Percentiles rank a stretch among this genome's conserved stretches.
Evolutionary conservation across 2,888 invertebrate species (phyloP).

Genomic region (Pyrocoelia pectoralis): DNA sequence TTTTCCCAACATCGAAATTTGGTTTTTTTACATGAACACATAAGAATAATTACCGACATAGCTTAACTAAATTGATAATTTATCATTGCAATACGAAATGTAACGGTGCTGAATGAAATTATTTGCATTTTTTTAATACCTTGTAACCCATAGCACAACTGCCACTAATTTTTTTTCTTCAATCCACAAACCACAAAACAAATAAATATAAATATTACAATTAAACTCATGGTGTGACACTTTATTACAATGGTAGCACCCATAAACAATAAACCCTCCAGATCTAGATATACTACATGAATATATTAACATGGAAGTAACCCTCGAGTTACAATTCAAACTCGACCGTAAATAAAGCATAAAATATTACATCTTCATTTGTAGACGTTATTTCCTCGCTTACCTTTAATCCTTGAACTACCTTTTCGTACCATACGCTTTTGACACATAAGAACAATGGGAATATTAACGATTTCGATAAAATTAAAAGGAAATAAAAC

Average conservation of each 20-base stretch:
- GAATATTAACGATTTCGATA: neutral
- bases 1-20: too few relatives aligned
- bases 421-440: neutral
- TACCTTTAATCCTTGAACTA: neutral
- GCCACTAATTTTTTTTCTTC: neutral
- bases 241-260: conserved; percentile 38
- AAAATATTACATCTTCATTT: conserved; percentile 48
- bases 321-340: conserved; percentile 37
- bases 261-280: conserved; percentile 44
- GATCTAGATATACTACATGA: conserved; percentile 45
- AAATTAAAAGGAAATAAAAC: neutral
- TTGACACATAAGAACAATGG: neutral
- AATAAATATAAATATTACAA: conserved; percentile 41
- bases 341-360: conserved; percentile 45
- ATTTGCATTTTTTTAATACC: too few relatives aligned
- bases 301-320: conserved; percentile 43
- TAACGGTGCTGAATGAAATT: too few relatives aligned
- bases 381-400: neutral
- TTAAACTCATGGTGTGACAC: conserved; percentile 42
- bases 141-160: conserved; percentile 12
- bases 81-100: too few relatives aligned
- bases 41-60: too few relatives aligned
- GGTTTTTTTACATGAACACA: too few relatives aligned
- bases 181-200: conserved; percentile 38
- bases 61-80: too few relatives aligned